Evolutionary conservation across 1,140 invertebrate species (phyloP), one percentile per base, ranked within the genome.

Genomic region (Ceratosolen solmsi): DNA sequence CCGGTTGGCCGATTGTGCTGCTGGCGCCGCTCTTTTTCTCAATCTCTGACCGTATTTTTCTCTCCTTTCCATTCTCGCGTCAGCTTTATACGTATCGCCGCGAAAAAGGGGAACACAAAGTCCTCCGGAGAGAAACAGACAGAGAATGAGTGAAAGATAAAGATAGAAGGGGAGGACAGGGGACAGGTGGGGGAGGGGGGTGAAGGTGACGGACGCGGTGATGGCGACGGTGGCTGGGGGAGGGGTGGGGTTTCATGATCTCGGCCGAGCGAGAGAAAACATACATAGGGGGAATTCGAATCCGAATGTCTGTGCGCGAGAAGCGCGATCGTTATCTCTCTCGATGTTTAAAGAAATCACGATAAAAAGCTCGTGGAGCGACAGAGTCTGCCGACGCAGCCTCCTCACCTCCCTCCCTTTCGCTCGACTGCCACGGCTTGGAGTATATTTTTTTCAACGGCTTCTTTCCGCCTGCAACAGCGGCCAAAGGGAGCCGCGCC

Each of bases 1-100:
- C 89, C 87, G 88, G 85, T 86, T 82, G 83, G 83, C 73, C 86
- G 87, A 86, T 74, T 79, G 84, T 85, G 85, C 83, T 41, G 74
- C 54, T 79, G 54, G 25, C 60, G 60, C n/a, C 49, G 60, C 41
- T 79, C 68, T 41, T 58, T 79, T 72, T 33, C 36, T 54, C 63
- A 5, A 38, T 72, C 25, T 38, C 56, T 22, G 30, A 22, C n/a
- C 36, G 22, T 25, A 36, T 70, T 65, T 65, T 63, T n/a, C 5
- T 20, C 25, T 54, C 17, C 65, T 41, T 70, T 27, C n/a, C 15
- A 33, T 49, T 63, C 38, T 46, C 58, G 46, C 58, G 15, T 56
- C 36, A 22, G 56, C 11, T 77, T 54, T 20, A 41, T 33, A n/a
- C n/a, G 65, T 56, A 71, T 65, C 22, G 38, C 15, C 13, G n/a